Evolutionary conservation across 2,113 vertebrate species (phyloP).

Genomic region (Ascaphus truei): DNA sequence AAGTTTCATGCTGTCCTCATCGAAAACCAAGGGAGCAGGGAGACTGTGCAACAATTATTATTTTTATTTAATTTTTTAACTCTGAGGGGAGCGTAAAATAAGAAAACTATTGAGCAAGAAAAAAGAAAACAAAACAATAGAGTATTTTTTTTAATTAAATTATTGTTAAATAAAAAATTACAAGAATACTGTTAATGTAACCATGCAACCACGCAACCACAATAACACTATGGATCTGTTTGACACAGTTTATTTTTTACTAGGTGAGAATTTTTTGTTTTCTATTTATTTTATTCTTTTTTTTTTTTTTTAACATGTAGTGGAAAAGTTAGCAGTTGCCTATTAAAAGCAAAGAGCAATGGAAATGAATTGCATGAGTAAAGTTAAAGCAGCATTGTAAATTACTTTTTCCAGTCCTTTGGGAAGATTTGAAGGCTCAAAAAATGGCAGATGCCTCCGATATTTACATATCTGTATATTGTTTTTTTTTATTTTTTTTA

Average conservation of each 20-base stretch:
- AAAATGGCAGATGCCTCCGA: slow-evolving; percentile 18
- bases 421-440: neutral
- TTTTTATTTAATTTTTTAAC: slow-evolving; percentile 54
- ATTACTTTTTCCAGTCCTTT: neutral
- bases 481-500: neutral
- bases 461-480: slow-evolving; percentile 10
- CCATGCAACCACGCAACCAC: slow-evolving; percentile 44
- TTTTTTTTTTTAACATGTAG: slow-evolving; percentile 66
- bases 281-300: slow-evolving; percentile 60
- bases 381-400: slow-evolving; percentile 59
- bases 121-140: slow-evolving; percentile 72
- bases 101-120: slow-evolving; percentile 70
- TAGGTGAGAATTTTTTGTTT: slow-evolving; percentile 57
- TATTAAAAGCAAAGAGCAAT: slow-evolving; percentile 66
- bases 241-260: slow-evolving; percentile 54
- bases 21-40: slow-evolving; percentile 55
- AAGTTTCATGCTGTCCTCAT: slow-evolving; percentile 59
- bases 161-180: slow-evolving; percentile 68
- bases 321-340: slow-evolving; percentile 66
- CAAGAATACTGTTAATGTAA: slow-evolving; percentile 73
- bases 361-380: slow-evolving; percentile 62
- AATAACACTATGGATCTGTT: slow-evolving; percentile 71
- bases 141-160: slow-evolving; percentile 83
- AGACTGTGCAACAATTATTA: slow-evolving; percentile 48
- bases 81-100: slow-evolving; percentile 53